Evolutionary conservation across 2,797 vertebrate species (phyloP), one percentile per base, ranked within the genome.

Genomic region (Channa striata): DNA sequence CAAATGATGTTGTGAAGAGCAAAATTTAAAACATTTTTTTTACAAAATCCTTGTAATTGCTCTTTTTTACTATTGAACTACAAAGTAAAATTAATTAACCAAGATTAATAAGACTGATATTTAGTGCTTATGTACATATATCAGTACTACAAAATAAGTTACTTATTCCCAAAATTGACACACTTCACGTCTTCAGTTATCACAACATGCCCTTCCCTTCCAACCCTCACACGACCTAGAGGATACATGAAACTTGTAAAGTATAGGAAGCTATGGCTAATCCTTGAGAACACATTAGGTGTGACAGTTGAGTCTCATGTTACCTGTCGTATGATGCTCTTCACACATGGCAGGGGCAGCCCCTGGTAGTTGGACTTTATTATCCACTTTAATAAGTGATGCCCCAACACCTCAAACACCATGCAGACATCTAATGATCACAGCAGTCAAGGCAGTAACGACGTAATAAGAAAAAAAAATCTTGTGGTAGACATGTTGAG

Each of bases 321-420:
- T 92, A 96, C 97, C 94, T 99, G 98, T 57, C 90, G 93, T 85
- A 99, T 97, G 80, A 99, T 99, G 93, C 94, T 97, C 92, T 96
- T 98, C 80, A 99, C 98, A 83, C 97, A 99, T 16, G 96, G 93
- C 65, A 97, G 93, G 0, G 98, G 98, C 83, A 99, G 93, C 19
- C 98, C 98, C 87, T 99, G 97, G 88, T 99, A 99, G 93, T 99
- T 99, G 51, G 98, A 99, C 86, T 99, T 99, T 91, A 99, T 99
- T 89, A 99, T 99, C 98, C 98, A 99, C 85, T 99, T 99, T 50
- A 99, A 93, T 69, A 99, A 94, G 90, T 99, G 98, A 90, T 99
- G 97, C 0, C 98, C 98, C 85, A 99, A 88, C 70, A 99, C 98
- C 89, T 99, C 98, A 91, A 99, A 99, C 71, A 99, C 98, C 98